These are phyloP conservation scores for Carassius carassius DNA, from an alignment of 2,113 vertebrate species.

Conservation along the genomic window DNA sequence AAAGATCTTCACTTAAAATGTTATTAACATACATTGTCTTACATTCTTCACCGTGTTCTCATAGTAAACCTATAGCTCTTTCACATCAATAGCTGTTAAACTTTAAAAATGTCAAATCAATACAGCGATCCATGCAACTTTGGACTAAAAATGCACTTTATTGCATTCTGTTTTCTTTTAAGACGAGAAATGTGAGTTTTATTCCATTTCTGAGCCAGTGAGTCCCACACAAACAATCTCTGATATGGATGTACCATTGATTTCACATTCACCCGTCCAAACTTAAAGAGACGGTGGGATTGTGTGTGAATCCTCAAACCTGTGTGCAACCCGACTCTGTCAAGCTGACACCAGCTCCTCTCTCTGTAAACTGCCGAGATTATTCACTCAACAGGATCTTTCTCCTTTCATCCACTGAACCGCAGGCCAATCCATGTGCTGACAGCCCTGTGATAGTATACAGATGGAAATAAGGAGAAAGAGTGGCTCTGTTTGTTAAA, in stretches of 20 bases:
- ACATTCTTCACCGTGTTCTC: background rate
- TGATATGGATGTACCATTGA: constrained; percentile 82
- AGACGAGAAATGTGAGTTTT: constrained; percentile 50
- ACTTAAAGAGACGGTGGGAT: constrained; percentile 77
- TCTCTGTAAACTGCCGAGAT: constrained; percentile 78
- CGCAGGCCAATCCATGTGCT: constrained; percentile 74
- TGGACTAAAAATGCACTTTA: constrained; percentile 34
- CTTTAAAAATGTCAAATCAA: constrained; percentile 60
- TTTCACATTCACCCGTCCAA: constrained; percentile 81
- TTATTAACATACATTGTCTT: background rate
- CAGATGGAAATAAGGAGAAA: constrained; percentile 77
- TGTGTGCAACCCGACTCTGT: constrained; percentile 75
- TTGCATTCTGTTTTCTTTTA: constrained; percentile 31
- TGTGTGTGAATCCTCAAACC: constrained; percentile 75
- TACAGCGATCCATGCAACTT: constrained; percentile 4
- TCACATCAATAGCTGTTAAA: constrained; percentile 41
- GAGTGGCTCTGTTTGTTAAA: constrained; percentile 71
- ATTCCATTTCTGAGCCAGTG: constrained; percentile 59
- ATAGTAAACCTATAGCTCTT: constrained; percentile 68
- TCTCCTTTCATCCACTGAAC: constrained; percentile 75
- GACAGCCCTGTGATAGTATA: constrained; percentile 78
- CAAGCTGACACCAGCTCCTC: constrained; percentile 73
- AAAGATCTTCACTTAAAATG: background rate
- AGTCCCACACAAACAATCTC: constrained; percentile 74
- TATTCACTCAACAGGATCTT: constrained; percentile 82